phyloP scores from a whole-genome alignment of 2,797 vertebrate genomes.

The Semaprochilodus insignis region DNA sequence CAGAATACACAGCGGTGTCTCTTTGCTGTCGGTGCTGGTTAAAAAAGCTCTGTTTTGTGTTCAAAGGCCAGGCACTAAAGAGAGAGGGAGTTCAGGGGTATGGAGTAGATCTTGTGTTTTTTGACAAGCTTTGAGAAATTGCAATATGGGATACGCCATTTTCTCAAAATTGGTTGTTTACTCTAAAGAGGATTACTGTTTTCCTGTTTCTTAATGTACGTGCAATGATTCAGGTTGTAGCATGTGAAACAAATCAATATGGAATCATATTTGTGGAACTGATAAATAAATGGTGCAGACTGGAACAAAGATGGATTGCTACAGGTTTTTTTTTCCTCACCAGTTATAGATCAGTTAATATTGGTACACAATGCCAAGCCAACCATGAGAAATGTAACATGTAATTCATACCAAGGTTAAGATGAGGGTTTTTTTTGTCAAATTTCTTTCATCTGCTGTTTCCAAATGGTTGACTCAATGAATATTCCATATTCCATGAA shows the following conservation, averaged over 20 bases:
- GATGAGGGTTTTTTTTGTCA: too few relatives aligned
- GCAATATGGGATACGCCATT: neutral
- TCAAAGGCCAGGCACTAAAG: constrained; percentile 21
- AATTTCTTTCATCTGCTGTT: too few relatives aligned
- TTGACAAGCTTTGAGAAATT: neutral
- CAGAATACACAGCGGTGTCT: neutral
- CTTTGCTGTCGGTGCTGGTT: constrained; percentile 34
- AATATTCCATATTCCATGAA: too few relatives aligned
- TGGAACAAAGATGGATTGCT: constrained; percentile 41
- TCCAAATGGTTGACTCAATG: too few relatives aligned
- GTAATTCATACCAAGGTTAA: constrained; percentile 2
- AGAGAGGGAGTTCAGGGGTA: constrained; percentile 40
- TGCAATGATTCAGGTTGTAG: neutral
- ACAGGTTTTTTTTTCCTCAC: constrained; percentile 10
- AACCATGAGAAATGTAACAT: constrained; percentile 6
- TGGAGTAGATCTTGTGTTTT: neutral
- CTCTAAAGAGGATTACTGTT: neutral
- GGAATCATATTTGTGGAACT: constrained; percentile 37
- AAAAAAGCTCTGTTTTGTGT: constrained; percentile 26
- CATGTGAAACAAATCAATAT: constrained; percentile 42
- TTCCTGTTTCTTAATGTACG: neutral
- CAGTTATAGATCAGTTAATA: constrained; percentile 16
- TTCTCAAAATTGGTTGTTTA: neutral
- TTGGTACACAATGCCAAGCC: neutral
- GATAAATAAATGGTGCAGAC: constrained; percentile 42